Evolutionary conservation across 2,797 vertebrate species (phyloP).

Genomic region (Gobionotothen gibberifrons): DNA sequence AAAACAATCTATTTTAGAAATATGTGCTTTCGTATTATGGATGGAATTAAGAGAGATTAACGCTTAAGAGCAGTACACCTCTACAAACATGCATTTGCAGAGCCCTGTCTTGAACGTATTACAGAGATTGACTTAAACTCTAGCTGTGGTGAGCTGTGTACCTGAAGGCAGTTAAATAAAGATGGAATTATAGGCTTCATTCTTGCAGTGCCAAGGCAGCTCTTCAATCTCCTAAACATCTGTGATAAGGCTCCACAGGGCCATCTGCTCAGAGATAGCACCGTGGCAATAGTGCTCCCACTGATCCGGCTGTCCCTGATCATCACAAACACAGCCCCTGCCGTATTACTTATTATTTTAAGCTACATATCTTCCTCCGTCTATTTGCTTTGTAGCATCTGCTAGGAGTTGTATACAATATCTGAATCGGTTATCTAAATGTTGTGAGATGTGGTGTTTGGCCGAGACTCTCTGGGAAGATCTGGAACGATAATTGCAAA

Average conservation of each 20-base stretch:
- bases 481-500: slow-evolving; percentile 15
- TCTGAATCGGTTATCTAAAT: slow-evolving; percentile 18
- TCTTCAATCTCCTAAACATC: slow-evolving; percentile 73
- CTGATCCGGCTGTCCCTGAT: slow-evolving; percentile 56
- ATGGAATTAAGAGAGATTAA: slow-evolving; percentile 13
- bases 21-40: slow-evolving; percentile 12
- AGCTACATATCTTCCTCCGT: slow-evolving; percentile 10
- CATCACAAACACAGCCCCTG: slow-evolving; percentile 34
- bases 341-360: slow-evolving; percentile 17
- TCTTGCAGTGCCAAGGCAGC: slow-evolving; percentile 55
- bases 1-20: slow-evolving; percentile 30
- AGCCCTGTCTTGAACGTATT: slow-evolving; percentile 24
- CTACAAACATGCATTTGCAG: slow-evolving; percentile 26
- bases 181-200: slow-evolving; percentile 39
- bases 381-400: slow-evolving; percentile 14
- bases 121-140: slow-evolving; percentile 37
- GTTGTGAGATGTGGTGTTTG: slow-evolving; percentile 18
- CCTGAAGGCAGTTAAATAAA: slow-evolving; percentile 58
- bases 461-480: slow-evolving; percentile 16
- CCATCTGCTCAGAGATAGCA: slow-evolving; percentile 70
- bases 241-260: slow-evolving; percentile 69
- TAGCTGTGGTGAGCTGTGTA: slow-evolving; percentile 30
- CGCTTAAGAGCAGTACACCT: slow-evolving; percentile 1
- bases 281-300: slow-evolving; percentile 52
- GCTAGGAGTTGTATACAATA: slow-evolving; percentile 8